phyloP scores from a whole-genome alignment of 2,797 vertebrate species.

The Danio kyathit region DNA sequence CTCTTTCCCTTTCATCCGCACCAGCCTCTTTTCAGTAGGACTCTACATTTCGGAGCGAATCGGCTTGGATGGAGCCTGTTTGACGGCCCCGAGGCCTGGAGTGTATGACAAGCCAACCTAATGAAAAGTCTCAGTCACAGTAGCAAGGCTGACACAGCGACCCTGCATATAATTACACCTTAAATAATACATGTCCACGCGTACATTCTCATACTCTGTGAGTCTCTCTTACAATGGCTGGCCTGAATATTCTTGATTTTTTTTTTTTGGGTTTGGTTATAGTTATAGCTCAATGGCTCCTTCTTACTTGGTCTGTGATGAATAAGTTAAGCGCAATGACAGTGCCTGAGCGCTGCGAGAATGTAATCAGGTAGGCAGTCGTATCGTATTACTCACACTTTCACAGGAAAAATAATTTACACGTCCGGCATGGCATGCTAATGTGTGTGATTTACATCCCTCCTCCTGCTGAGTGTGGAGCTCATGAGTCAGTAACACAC shows the following conservation, averaged over 20 bases:
- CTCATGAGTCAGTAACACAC: constrained; percentile 43
- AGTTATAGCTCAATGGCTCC: constrained; percentile 37
- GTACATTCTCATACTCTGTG: constrained; percentile 68
- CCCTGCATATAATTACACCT: constrained; percentile 78
- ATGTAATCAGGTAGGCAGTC: constrained; percentile 52
- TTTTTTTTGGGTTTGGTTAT: constrained; percentile 23
- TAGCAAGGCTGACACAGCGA: constrained; percentile 79
- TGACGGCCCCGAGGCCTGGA: constrained; percentile 64
- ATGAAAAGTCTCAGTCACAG: constrained; percentile 81
- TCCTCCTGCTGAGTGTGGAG: constrained; percentile 8
- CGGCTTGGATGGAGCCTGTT: constrained; percentile 42
- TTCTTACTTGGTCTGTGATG: constrained; percentile 35
- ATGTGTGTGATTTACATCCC: constrained; percentile 51
- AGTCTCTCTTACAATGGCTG: constrained; percentile 57
- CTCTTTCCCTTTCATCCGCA: constrained; percentile 37
- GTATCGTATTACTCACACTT: constrained; percentile 49
- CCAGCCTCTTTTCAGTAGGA: constrained; percentile 56
- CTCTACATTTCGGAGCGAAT: constrained; percentile 52
- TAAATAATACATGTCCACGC: constrained; percentile 82
- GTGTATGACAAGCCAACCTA: constrained; percentile 75
- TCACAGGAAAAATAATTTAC: constrained; percentile 47
- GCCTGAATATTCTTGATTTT: constrained; percentile 52
- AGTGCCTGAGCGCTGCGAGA: constrained; percentile 14
- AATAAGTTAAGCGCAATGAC: constrained; percentile 44
- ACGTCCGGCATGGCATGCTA: constrained; percentile 51